Evolutionary conservation across 2,888 invertebrate species (phyloP), one percentile per base, ranked within the genome.

Genomic region (Geotrupes spiniger): DNA sequence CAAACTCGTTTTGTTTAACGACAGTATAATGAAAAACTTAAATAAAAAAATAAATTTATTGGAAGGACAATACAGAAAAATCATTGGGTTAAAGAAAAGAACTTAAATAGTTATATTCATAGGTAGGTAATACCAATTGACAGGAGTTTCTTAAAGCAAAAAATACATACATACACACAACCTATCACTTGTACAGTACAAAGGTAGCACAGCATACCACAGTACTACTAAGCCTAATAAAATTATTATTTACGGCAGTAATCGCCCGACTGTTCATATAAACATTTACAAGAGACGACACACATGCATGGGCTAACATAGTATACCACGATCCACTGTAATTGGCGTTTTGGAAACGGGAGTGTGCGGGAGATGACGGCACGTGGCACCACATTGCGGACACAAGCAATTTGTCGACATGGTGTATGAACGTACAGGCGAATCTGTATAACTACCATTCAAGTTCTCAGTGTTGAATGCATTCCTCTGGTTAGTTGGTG

Each of bases 291-390:
- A 33, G 33, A 43, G 15, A 29, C 33, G 11, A 11, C 42, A 42
- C 21, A 42, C 33, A 33, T 33, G 15, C 21, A 42, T 44, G 42
- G 49, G 71, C 72, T 75, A 76, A 69, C 76, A 76, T 53, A 76
- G 65, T 56, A 76, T 76, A 49, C 74, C 76, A 54, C 76, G 68
- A 61, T 76, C 76, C 45, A 74, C 66, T 33, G 71, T 66, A 52
- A 75, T 74, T 42, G 74, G 49, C 31, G 51, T 48, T 61, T 73
- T 70, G 56, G 73, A 63, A 49, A 73, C 69, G 51, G 74, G 69
- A 43, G 72, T 64, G 63, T 74, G 72, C 54, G 72, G 63, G 46
- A 71, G 59, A 60, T 73, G 73, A 33, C 75, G 68, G 60, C 75
- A 75, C 28, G 73, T 69, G 36, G 74, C 66, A 45, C 74, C 75